phyloP scores from a whole-genome alignment of 2,113 vertebrate genomes.

The Callospermophilus lateralis region DNA sequence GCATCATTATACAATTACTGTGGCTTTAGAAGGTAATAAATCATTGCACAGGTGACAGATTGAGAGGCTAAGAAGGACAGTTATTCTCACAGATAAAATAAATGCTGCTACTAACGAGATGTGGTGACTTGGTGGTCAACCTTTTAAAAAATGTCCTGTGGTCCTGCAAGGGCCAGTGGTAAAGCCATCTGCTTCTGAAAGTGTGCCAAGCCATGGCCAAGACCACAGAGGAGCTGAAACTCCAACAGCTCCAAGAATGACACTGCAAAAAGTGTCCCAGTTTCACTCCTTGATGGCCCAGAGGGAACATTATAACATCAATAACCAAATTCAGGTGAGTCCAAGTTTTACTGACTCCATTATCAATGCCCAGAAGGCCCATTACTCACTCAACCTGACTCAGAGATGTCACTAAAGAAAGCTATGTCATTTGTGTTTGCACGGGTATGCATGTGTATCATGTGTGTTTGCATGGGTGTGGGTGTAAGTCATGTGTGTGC shows the following conservation, averaged over 20 bases:
- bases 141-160: slow-evolving; percentile 55
- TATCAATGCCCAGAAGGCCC: neutral
- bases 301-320: neutral
- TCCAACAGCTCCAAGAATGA: slow-evolving; percentile 6
- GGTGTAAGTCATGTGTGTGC: neutral
- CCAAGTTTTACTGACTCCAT: neutral
- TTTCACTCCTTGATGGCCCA: neutral
- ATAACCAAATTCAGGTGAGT: neutral
- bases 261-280: neutral
- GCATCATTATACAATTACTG: slow-evolving; percentile 81
- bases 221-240: neutral
- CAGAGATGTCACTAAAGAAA: neutral
- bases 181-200: slow-evolving; percentile 43
- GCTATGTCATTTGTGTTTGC: neutral
- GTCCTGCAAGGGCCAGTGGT: neutral
- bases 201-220: neutral
- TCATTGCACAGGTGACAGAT: slow-evolving; percentile 77
- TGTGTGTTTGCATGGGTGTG: neutral
- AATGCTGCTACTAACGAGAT: slow-evolving; percentile 71
- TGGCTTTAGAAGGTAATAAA: slow-evolving; percentile 79
- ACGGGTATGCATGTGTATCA: neutral
- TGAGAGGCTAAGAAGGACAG: slow-evolving; percentile 76
- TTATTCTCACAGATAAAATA: slow-evolving; percentile 78
- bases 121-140: slow-evolving; percentile 66
- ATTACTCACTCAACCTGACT: neutral